These are phyloP conservation scores for Dilophus febrilis DNA, from an alignment of 2,888 invertebrate genomes.

Conservation along the genomic window DNA sequence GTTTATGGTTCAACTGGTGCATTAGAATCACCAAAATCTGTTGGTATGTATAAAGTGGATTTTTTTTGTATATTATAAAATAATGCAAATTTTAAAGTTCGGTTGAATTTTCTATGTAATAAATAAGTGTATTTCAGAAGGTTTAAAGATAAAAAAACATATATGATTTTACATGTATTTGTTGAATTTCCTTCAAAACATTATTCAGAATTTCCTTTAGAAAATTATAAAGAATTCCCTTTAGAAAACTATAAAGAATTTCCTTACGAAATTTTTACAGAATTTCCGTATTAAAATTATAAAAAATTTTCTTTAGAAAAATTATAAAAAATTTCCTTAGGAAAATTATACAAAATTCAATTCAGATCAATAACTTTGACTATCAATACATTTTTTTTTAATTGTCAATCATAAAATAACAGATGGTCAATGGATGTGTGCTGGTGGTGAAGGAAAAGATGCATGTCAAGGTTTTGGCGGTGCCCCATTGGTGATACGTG, in stretches of 20 bases:
- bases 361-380: background rate
- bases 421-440: slow-evolving; percentile 49
- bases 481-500: slow-evolving; percentile 47
- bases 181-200: no score
- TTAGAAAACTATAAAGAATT: no score
- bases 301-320: background rate
- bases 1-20: slow-evolving; percentile 51
- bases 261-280: background rate
- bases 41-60: slow-evolving; percentile 17
- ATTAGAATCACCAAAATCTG: slow-evolving; percentile 31
- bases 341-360: no score
- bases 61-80: no score
- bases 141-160: no score
- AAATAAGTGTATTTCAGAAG: no score
- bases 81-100: no score
- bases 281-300: background rate
- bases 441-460: slow-evolving; percentile 58
- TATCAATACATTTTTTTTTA: slow-evolving; percentile 1
- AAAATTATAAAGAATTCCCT: no score
- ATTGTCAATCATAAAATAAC: slow-evolving; percentile 1
- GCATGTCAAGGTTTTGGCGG: slow-evolving; percentile 69
- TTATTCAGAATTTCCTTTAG: no score
- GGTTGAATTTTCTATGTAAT: no score
- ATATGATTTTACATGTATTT: no score
- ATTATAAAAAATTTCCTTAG: background rate